These are phyloP conservation scores for Cheirogaleus major DNA, from an alignment of 2,797 vertebrate species.

Conservation along the genomic window DNA sequence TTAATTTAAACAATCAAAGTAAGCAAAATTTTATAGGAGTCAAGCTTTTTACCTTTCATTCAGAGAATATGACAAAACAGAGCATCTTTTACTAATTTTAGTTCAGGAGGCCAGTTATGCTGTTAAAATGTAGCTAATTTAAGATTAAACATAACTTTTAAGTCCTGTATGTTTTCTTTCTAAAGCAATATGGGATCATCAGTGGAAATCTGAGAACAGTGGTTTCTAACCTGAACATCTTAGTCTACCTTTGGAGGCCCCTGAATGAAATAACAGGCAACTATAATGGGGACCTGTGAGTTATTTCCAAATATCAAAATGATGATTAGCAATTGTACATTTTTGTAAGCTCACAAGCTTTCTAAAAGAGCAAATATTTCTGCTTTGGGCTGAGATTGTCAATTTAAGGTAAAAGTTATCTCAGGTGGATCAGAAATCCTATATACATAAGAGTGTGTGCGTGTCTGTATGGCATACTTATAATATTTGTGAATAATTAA, in stretches of 20 bases:
- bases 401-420: not conserved
- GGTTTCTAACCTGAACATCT: not conserved
- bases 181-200: not conserved
- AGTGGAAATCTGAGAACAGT: not conserved
- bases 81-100: slow-evolving; percentile 5
- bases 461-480: not conserved
- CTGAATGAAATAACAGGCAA: not conserved
- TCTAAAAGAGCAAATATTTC: slow-evolving; percentile 1
- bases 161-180: not conserved
- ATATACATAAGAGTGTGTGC: not conserved
- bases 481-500: not conserved
- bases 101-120: not conserved
- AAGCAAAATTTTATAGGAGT: not conserved
- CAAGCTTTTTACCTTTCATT: not conserved
- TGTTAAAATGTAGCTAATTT: not conserved
- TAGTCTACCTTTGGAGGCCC: not conserved
- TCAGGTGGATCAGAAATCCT: not conserved
- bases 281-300: not conserved
- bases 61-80: not conserved
- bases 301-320: slow-evolving; percentile 17
- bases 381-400: not conserved
- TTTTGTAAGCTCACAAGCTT: not conserved
- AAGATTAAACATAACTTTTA: not conserved
- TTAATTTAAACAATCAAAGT: slow-evolving; percentile 42
- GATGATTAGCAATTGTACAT: not conserved